Percentiles rank a stretch among this genome's conserved stretches.
Evolutionary conservation across 2,113 vertebrate species (phyloP).

Genomic region (Apteryx owenii): DNA sequence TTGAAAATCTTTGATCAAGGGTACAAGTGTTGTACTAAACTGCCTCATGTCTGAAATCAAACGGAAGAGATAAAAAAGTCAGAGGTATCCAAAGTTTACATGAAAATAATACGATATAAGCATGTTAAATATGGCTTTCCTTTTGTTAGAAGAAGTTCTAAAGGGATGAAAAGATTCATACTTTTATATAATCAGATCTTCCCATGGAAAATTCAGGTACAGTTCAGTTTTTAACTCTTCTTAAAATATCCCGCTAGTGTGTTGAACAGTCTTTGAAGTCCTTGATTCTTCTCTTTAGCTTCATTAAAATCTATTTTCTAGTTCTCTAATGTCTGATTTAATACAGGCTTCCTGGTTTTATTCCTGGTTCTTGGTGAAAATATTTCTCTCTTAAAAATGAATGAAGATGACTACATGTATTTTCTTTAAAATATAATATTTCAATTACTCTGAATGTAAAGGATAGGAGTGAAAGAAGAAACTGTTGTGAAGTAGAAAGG

Average conservation of each 20-base stretch:
- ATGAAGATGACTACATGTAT: background rate
- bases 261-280: background rate
- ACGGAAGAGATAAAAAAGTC: background rate
- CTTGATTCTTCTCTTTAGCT: background rate
- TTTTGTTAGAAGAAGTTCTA: background rate
- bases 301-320: background rate
- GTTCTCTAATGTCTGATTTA: background rate
- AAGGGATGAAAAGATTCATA: background rate
- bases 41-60: background rate
- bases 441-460: background rate
- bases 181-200: background rate
- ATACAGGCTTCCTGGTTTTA: background rate
- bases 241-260: background rate
- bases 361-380: background rate
- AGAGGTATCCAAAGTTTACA: background rate
- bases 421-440: background rate
- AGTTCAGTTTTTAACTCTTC: background rate
- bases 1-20: conserved; percentile 58
- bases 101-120: background rate
- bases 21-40: background rate
- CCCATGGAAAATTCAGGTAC: background rate
- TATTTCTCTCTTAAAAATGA: background rate
- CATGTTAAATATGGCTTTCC: background rate
- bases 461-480: background rate
- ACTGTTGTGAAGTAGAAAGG: background rate